A percentile compares a stretch with the other conserved stretches of the same genome.
These are phyloP conservation scores for Lordiphosa fenestrarum DNA, from an alignment of 2,888 invertebrate genomes.

Conservation along the genomic window DNA sequence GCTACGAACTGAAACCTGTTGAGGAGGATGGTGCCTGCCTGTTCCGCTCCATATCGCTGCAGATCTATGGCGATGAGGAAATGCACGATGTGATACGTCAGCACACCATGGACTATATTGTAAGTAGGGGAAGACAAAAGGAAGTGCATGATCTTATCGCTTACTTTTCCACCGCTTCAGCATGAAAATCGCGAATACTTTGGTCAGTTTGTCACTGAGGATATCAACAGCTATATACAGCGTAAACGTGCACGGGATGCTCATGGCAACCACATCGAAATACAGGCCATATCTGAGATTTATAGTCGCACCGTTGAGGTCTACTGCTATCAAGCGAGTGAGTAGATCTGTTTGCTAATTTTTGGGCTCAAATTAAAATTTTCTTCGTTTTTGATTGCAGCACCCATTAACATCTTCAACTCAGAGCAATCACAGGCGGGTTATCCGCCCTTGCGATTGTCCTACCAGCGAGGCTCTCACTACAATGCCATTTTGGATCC, in stretches of 20 bases:
- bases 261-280: conserved; percentile 95
- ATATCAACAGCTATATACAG: conserved; percentile 90
- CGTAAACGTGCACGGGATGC: conserved; percentile 89
- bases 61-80: conserved; percentile 94
- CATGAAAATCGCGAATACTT: conserved; percentile 92
- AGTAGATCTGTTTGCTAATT: conserved; percentile 22
- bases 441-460: conserved; percentile 89
- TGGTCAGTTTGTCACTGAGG: conserved; percentile 93
- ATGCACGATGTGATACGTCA: conserved; percentile 91
- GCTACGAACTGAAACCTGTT: conserved; percentile 90
- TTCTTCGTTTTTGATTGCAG: conserved; percentile 79
- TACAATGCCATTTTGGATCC: conserved; percentile 95
- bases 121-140: conserved; percentile 75
- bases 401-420: conserved; percentile 93
- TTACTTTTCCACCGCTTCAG: conserved; percentile 79
- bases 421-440: conserved; percentile 86
- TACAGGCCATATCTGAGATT: conserved; percentile 94
- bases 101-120: conserved; percentile 95
- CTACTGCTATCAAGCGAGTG: conserved; percentile 82
- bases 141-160: too few species aligned
- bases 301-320: conserved; percentile 93
- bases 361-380: not conserved
- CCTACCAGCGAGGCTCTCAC: conserved; percentile 92
- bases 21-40: conserved; percentile 94
- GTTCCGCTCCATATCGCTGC: conserved; percentile 93